Evolutionary conservation across 2,797 vertebrate genomes (phyloP).

Genomic region (Pogoniulus pusillus): DNA sequence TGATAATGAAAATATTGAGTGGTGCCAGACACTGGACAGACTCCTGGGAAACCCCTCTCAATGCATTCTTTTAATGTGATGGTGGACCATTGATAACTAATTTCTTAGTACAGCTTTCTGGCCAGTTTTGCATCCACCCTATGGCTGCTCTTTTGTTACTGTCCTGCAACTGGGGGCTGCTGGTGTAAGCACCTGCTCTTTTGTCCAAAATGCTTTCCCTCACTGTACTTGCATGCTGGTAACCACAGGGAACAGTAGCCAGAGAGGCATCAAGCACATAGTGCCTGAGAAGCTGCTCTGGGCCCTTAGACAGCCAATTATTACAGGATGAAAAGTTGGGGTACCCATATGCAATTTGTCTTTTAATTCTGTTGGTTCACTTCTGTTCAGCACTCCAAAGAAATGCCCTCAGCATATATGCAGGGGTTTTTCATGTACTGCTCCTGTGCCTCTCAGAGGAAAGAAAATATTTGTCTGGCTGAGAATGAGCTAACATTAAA

Average conservation of each 20-base stretch:
- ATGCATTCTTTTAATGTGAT: slow-evolving; percentile 3
- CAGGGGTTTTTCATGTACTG: not conserved
- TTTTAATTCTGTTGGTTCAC: slow-evolving; percentile 3
- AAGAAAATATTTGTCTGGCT: not conserved
- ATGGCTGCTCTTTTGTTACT: slow-evolving; percentile 14
- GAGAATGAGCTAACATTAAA: not conserved
- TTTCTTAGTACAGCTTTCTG: slow-evolving; percentile 16
- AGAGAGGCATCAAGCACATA: not conserved
- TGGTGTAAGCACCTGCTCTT: slow-evolving; percentile 32
- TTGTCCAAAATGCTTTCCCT: not conserved
- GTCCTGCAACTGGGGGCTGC: not conserved
- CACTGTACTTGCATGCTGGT: not conserved
- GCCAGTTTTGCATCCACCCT: slow-evolving; percentile 22
- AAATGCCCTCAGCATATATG: not conserved
- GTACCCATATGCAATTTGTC: not conserved
- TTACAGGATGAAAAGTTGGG: not conserved
- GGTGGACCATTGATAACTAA: slow-evolving; percentile 4
- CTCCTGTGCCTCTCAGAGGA: not conserved
- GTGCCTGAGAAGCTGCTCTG: not conserved
- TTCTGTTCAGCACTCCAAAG: not conserved
- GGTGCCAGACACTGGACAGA: not conserved
- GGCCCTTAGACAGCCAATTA: not conserved
- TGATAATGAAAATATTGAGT: slow-evolving; percentile 20
- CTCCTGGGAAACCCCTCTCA: slow-evolving; percentile 11
- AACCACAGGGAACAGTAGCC: not conserved